Evolutionary conservation across 2,113 vertebrate genomes (phyloP), one percentile per base, ranked within the genome.

Genomic region (Corythornis madagascariensis): DNA sequence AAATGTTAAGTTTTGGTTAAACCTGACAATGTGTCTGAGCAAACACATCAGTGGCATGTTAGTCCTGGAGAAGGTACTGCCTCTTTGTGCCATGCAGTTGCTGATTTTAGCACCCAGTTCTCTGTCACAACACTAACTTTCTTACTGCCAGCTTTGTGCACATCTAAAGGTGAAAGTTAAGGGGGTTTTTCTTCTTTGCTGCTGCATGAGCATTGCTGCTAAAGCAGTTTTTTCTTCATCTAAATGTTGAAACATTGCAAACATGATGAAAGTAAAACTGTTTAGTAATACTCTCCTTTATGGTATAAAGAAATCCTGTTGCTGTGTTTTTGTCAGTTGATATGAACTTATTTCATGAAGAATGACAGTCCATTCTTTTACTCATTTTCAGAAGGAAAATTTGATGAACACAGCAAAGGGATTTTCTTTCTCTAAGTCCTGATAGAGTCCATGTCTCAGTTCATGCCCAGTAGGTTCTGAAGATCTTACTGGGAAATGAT

Each of bases 11-110:
- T 53, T 65, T 85, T n/a, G 38, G 25, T 35, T 86, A 56, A 48
- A 59, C 52, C 24, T 88, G 33, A 55, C 79, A 59, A 4, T 83
- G 8, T 67, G 0, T 71, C 13, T 14, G 56, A 78, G 6, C 14
- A 29, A 75, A 67, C 55, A 20, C 22, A 52, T 92, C 24, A 47
- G 33, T 66, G n/a, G 50, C 56, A 7, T 4, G 19, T 89, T 92
- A 89, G 97, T 96, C 95, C 96, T 97, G 84, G 90, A 93, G 96
- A 96, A 96, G 81, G 73, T 97, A 92, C 97, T 97, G 96, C 96
- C 97, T 98, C 96, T 94, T 95, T 86, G 40, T 78, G 35, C 83
- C 75, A 64, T 65, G 10, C 4, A 3, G 65, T 31, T 28, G 83
- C 77, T 90, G 90, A 73, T 60, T 79, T 59, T 26, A 29, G 33